These are phyloP conservation scores for Coregonus ussuriensis DNA, from an alignment of 2,797 vertebrate genomes.

Conservation along the genomic window DNA sequence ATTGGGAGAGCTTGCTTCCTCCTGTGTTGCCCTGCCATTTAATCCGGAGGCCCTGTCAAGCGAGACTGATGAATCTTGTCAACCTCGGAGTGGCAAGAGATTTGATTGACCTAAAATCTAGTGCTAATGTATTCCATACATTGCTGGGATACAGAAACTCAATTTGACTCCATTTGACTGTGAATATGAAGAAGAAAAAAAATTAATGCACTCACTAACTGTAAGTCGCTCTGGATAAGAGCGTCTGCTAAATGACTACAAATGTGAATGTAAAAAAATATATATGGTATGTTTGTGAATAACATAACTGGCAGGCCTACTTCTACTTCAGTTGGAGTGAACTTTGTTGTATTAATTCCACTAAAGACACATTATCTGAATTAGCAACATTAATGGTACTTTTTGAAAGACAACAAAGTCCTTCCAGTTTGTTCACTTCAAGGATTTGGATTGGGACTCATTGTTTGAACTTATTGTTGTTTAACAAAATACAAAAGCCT, in stretches of 20 bases:
- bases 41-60: slow-evolving; percentile 60
- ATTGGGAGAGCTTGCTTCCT: slow-evolving; percentile 52
- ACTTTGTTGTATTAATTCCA: too few relatives aligned
- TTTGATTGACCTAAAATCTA: slow-evolving; percentile 53
- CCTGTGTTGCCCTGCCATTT: slow-evolving; percentile 58
- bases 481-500: slow-evolving; percentile 40
- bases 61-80: slow-evolving; percentile 68
- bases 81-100: slow-evolving; percentile 52
- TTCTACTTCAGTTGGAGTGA: too few relatives aligned
- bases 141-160: slow-evolving; percentile 31
- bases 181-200: slow-evolving; percentile 8
- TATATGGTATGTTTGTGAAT: slow-evolving; percentile 22
- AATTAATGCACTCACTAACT: too few relatives aligned
- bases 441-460: background rate
- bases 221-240: too few relatives aligned
- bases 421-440: background rate
- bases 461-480: background rate
- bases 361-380: too few relatives aligned
- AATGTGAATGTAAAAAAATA: background rate
- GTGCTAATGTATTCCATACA: slow-evolving; percentile 50
- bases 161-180: slow-evolving; percentile 44
- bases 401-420: too few relatives aligned
- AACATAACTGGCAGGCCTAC: background rate
- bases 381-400: too few relatives aligned
- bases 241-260: too few relatives aligned